Evolutionary conservation across 2,888 invertebrate species (phyloP).

Genomic region (Cylindroiulus punctatus): DNA sequence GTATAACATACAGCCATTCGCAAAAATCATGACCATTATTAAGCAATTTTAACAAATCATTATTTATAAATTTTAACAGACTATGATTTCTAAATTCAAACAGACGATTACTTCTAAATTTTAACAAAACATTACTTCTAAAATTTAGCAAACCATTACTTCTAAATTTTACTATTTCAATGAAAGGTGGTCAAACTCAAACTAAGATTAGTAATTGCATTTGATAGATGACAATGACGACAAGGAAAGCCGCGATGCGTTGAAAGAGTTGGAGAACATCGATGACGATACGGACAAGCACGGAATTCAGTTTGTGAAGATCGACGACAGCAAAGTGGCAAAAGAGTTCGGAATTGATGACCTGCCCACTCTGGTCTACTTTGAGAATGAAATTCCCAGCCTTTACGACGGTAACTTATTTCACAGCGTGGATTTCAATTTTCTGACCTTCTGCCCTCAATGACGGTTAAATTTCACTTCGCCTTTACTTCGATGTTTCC

Average conservation of each 20-base stretch:
- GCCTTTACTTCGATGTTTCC: not conserved
- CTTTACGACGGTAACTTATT: conserved; percentile 80
- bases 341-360: conserved; percentile 86
- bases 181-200: too few relatives aligned
- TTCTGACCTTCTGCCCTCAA: not conserved
- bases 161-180: not conserved
- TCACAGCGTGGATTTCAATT: not conserved
- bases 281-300: conserved; percentile 93
- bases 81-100: too few relatives aligned
- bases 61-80: too few relatives aligned
- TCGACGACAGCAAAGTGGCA: conserved; percentile 85
- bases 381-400: conserved; percentile 92
- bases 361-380: conserved; percentile 87
- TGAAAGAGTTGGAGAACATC: conserved; percentile 88
- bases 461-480: not conserved
- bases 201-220: not conserved
- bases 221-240: conserved; percentile 87
- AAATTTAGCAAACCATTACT: too few relatives aligned
- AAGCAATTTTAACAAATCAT: too few relatives aligned
- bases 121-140: too few relatives aligned
- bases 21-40: too few relatives aligned
- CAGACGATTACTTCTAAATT: too few relatives aligned
- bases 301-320: conserved; percentile 92
- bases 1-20: too few relatives aligned
- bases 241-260: conserved; percentile 85